Evolutionary conservation across 2,888 invertebrate genomes (phyloP).

Genomic region (Corythucha ciliata): DNA sequence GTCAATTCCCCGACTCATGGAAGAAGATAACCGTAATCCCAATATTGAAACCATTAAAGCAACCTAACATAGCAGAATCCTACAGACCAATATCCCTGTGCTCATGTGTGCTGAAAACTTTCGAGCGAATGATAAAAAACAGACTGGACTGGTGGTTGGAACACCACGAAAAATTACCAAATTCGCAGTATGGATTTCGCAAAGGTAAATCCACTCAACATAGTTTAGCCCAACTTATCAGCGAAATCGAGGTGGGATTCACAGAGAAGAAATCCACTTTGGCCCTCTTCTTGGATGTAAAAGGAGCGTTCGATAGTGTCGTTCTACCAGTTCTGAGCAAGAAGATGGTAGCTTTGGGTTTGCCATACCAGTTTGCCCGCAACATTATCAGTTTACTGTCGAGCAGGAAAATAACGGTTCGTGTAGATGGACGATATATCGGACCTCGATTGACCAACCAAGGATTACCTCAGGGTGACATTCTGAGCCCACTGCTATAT

Average conservation of each 20-base stretch:
- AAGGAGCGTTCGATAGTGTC: slow-evolving; percentile 23
- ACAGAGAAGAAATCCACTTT: slow-evolving; percentile 13
- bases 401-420: slow-evolving; percentile 6
- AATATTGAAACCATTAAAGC: slow-evolving; percentile 19
- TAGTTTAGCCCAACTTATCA: slow-evolving; percentile 4
- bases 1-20: slow-evolving; percentile 14
- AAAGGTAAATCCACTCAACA: slow-evolving; percentile 18
- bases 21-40: slow-evolving; percentile 15
- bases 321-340: slow-evolving; percentile 6
- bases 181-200: slow-evolving; percentile 24
- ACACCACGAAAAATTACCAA: slow-evolving; percentile 16
- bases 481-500: slow-evolving; percentile 18
- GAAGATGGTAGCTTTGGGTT: neutral
- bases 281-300: slow-evolving; percentile 22
- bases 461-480: slow-evolving; percentile 16
- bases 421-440: neutral
- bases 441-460: slow-evolving; percentile 3
- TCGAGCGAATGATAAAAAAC: slow-evolving; percentile 19
- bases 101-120: slow-evolving; percentile 24
- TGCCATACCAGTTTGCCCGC: slow-evolving; percentile 1
- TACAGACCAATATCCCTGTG: slow-evolving; percentile 24
- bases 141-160: slow-evolving; percentile 24
- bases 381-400: neutral
- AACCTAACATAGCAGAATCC: slow-evolving; percentile 17
- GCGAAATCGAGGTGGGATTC: slow-evolving; percentile 12